Evolutionary conservation across 2,113 vertebrate species (phyloP), one percentile per base, ranked within the genome.

Genomic region (Piprites chloris): DNA sequence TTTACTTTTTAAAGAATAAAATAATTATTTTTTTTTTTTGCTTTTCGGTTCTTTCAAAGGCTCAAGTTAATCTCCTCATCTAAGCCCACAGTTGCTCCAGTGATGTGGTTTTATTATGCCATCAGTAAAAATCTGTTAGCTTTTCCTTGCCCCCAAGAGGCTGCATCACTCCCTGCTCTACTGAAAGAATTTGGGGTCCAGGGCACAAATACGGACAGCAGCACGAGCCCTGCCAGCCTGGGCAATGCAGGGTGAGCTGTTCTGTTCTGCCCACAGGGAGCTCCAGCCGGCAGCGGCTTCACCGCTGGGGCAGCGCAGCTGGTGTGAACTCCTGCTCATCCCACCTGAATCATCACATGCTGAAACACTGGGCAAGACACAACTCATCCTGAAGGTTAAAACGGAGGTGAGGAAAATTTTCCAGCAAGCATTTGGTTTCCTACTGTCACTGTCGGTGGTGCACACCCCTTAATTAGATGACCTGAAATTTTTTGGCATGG

Each of bases 371-470:
- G n/a, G 26, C 58, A 61, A 74, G 42, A 59, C 2, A 24, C 41
- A 76, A 12, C 44, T 69, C 50, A 32, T 53, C 76, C 11, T 26
- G 32, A 77, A 89, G 69, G 52, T 65, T n/a, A 67, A 71, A 84
- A 80, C 1, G 14, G 44, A 87, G 55, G 61, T 5, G 39, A 87
- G 39, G 61, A 81, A 84, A 59, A 35, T 17, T 77, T 82, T 91
- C 62, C 44, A 63, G 4, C 3, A 14, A 39, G 35, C 24, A 18
- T 23, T n/a, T 13, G 7, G 59, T 65, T 66, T 94, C 50, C 55
- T 77, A 9, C 55, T 41, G 50, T 35, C 1, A 2, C 39, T 55
- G 63, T 16, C 0, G 0, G n/a, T 22, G 17, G 49, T 30, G 33
- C 49, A 41, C 14, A 28, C 24, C 22, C 52, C 30, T 5, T 63